Evolutionary conservation across 1,140 invertebrate genomes (phyloP), one percentile per base, ranked within the genome.

Genomic region (Caenorhabditis briggsae): DNA sequence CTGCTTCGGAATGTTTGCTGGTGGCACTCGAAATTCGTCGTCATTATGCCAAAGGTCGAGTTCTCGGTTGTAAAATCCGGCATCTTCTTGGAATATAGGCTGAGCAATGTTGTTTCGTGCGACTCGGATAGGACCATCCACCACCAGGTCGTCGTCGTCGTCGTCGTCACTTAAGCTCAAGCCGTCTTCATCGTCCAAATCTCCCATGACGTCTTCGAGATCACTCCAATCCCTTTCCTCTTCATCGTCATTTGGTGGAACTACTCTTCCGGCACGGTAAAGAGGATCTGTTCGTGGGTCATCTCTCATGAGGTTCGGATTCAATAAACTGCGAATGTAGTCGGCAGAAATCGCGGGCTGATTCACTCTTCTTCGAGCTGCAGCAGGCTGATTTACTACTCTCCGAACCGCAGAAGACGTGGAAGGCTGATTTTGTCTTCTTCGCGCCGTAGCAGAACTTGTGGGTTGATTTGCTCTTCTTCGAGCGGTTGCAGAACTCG

Each of bases 21-120:
- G 46, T 12, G 70, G 70, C 12, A 78, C 70, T 3, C 5, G 9
- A 53, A 23, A 78, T 12, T 78, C 70, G 12, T 50, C 70, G 8
- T 78, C 70, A 53, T 78, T 46, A 53, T 78, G 46, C 50, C 50
- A 78, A 7, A 78, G 18, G 12, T 50, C 70, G 9, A 78, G 46
- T n/a, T 78, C 70, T 7, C 46, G 43, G n/a, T 23, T 50, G 70
- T 78, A 78, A 46, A 78, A 50, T 2, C 23, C 46, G 9, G n/a
- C 46, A 53, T 78, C 70, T 9, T 78, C 70, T 20, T 50, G 46
- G 33, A 50, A 43, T 50, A 78, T 50, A 5, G 43, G 46, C n/a
- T 78, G 70, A 23, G 7, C 5, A 18, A 78, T 78, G n/a, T 78
- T 12, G 18, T 78, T 78, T 12, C 20, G 7, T 8, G 48, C 70